Base-by-base conservation (phyloP, 2,797 vertebrate genomes). In the Megaceryle alcyon region DNA sequence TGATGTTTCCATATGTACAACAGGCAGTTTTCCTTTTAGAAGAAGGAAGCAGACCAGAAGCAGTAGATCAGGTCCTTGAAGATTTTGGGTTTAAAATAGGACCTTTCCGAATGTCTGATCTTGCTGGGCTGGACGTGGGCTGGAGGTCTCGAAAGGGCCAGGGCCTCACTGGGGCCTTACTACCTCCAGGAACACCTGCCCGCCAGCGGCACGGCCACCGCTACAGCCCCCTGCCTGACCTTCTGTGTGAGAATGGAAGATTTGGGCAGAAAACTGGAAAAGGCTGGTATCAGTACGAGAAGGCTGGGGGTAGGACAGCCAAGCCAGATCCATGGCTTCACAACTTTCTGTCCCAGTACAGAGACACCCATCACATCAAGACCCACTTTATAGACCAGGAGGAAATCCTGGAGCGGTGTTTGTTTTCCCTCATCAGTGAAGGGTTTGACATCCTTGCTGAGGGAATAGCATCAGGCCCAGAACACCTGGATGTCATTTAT, bases 21-120 rank as follows among this genome's bases (percentile, higher is more conserved):
- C 98, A 99, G 96, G 95, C 98, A 0, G 69, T 92, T 92, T 99
- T 99, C 96, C 97, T 99, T 56, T 25, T 99, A 88, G 99, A 99
- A 97, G 99, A 99, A 60, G 99, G 99, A 41, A 98, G 98, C 86
- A 98, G 96, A 12, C 99, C 99, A 26, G 98, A 99, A 95, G 96
- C 97, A 3, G 96, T 99, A 41, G 99, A 99, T 88, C 54, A 33
- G 78, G 98, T 48, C 8, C 90, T 99, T 18, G 99, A 99, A 95
- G 98, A 99, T 94, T 99, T 99, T 86, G 99, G 99, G 14, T 98
- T 99, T 57, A 97, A 98, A 81, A 98, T 99, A 98, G 99, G 99
- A 6, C 98, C 98, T 46, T 99, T 99, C 97, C 98, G 96, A 77
- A 97, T 98, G 97, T 98, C 98, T 0, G 99, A 99, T 91, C 98